Evolutionary conservation across 2,797 vertebrate species (phyloP).

Genomic region (Podarcis lilfordi): DNA sequence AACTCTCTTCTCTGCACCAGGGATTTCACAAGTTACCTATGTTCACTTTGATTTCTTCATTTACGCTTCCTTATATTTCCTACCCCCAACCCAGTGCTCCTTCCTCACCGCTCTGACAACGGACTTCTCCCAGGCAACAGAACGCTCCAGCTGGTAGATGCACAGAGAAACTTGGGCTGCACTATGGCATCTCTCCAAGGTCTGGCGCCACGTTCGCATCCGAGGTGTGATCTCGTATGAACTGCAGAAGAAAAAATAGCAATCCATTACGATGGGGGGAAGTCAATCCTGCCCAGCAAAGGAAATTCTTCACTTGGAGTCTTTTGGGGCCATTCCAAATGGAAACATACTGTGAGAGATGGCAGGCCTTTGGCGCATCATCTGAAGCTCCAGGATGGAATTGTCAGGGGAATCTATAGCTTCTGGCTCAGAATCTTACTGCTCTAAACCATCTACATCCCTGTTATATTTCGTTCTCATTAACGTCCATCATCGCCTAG

Average conservation of each 20-base stretch:
- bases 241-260: slow-evolving; percentile 31
- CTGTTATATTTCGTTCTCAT: not conserved
- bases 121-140: slow-evolving; percentile 96
- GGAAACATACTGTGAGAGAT: not conserved
- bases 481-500: not conserved
- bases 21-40: not conserved
- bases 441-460: not conserved
- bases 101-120: slow-evolving; percentile 92
- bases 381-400: not conserved
- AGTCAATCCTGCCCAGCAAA: not conserved
- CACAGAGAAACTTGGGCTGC: slow-evolving; percentile 92
- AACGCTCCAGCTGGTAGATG: slow-evolving; percentile 90
- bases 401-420: not conserved
- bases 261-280: not conserved
- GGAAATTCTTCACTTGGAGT: not conserved
- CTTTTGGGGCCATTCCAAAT: not conserved
- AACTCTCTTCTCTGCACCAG: not conserved
- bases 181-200: slow-evolving; percentile 90
- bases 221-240: slow-evolving; percentile 93
- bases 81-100: not conserved
- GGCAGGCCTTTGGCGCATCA: not conserved
- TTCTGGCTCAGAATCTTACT: not conserved
- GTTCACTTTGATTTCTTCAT: not conserved
- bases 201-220: slow-evolving; percentile 91
- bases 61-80: not conserved